Base-by-base conservation (phyloP, 2,888 invertebrate species). In the Drosophila demipolita region DNA sequence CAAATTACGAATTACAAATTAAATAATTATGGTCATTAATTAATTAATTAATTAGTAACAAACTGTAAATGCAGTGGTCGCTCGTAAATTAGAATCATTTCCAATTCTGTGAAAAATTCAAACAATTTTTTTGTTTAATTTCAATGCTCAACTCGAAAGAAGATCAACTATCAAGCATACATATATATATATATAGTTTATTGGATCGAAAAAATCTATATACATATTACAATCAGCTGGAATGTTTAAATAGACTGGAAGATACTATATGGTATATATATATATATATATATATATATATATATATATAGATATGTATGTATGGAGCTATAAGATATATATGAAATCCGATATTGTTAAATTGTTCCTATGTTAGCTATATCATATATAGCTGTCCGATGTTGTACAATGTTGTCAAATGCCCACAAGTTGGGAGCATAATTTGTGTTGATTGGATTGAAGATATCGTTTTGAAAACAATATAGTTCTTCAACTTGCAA, bases 1-100 rank as follows among this genome's bases (percentile, higher is more conserved):
- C 26, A 15, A 33, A 11, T 40, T 15, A 38, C 36, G 7, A 36
- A 23, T 48, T 29, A 52, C 58, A 23, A 36, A 55, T 50, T 55
- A 55, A 55, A 58, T 45, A 57, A 57, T 42, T 42, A 58, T 29
- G 29, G 29, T 50, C 29, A 58, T 32, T 57, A 54, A 52, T 20
- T 53, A 17, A 60, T 32, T 66, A 55, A 62, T 40, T 38, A 50
- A 70, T 35, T 61, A 70, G 55, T 11, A 60, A 69, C 38, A 55
- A 54, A 49, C 49, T 49, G 49, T 26, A 49, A 26, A 8, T 11
- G n/a, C 55, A 55, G 55, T 38, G 2, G 55, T 55, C 55, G 55
- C 55, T 55, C 55, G 38, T n/a, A 38, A 38, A 26, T 36, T 38
- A 9, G 35, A 35, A 33, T 15, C 15, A 20, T 32, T 54, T 54